Evolutionary conservation across 2,888 invertebrate species (phyloP).

Genomic region (Cactoblastis cactorum): DNA sequence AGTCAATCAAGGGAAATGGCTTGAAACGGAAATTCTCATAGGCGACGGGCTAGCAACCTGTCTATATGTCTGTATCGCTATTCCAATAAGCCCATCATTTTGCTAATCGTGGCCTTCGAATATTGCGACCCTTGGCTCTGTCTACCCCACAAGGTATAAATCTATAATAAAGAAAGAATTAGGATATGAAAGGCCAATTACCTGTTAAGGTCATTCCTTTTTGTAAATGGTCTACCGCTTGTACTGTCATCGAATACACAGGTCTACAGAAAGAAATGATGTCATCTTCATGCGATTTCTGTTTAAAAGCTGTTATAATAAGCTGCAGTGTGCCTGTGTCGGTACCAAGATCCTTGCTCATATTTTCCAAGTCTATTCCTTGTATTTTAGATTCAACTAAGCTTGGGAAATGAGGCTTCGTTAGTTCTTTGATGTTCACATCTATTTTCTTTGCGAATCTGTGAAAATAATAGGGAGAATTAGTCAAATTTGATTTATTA

Average conservation of each 20-base stretch:
- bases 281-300: slow-evolving; percentile 86
- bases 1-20: too few relatives aligned
- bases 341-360: slow-evolving; percentile 72
- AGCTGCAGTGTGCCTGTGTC: slow-evolving; percentile 82
- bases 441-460: slow-evolving; percentile 70
- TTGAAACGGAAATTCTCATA: too few relatives aligned
- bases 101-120: too few relatives aligned
- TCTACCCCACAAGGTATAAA: too few relatives aligned
- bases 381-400: slow-evolving; percentile 44
- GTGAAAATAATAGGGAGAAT: slow-evolving; percentile 27
- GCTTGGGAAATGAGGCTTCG: slow-evolving; percentile 55
- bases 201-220: slow-evolving; percentile 82
- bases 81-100: too few relatives aligned
- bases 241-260: slow-evolving; percentile 87
- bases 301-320: slow-evolving; percentile 86
- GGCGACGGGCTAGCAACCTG: too few relatives aligned
- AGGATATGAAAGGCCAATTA: slow-evolving; percentile 36
- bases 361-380: slow-evolving; percentile 35
- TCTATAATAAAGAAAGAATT: too few relatives aligned
- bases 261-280: slow-evolving; percentile 83
- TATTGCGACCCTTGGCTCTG: too few relatives aligned
- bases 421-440: slow-evolving; percentile 61
- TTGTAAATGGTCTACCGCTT: slow-evolving; percentile 82
- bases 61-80: too few relatives aligned
- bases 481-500: too few relatives aligned